Evolutionary conservation across 2,113 vertebrate genomes (phyloP).

Genomic region (Cisticola juncidis): DNA sequence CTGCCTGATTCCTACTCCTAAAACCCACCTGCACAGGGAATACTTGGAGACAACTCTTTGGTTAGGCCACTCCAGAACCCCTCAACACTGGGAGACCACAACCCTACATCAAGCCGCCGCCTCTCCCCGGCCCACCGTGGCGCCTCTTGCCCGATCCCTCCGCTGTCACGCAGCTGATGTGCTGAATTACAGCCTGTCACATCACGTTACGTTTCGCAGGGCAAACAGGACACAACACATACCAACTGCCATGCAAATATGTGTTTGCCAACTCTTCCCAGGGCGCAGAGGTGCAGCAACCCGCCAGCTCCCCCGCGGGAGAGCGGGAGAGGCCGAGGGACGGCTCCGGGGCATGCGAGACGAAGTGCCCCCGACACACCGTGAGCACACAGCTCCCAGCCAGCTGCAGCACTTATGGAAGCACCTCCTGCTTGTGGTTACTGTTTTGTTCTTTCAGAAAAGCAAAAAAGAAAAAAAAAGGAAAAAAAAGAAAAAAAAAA

Average conservation of each 20-base stretch:
- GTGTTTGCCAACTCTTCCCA: constrained; percentile 51
- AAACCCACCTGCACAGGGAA: neutral
- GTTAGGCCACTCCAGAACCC: neutral
- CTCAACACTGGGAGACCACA: neutral
- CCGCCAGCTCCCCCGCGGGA: rapidly evolving
- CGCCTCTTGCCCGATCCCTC: constrained; percentile 21
- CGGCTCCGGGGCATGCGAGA: neutral
- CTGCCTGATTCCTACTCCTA: neutral
- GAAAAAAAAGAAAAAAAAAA: neutral
- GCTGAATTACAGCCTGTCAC: constrained; percentile 69
- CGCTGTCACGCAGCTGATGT: constrained; percentile 34
- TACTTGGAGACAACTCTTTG: neutral
- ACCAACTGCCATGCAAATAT: constrained; percentile 69
- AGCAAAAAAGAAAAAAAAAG: neutral
- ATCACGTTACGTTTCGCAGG: constrained; percentile 57
- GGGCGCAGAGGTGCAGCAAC: neutral
- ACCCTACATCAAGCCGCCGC: neutral
- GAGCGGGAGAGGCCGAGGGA: constrained; percentile 1
- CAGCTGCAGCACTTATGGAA: neutral
- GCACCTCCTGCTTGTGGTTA: neutral
- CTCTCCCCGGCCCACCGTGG: neutral
- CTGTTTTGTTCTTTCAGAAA: neutral
- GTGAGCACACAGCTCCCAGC: neutral
- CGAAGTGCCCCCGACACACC: neutral
- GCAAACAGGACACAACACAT: constrained; percentile 73